These are phyloP conservation scores for Sciurus niger DNA, from an alignment of 2,113 vertebrate species.

Conservation along the genomic window DNA sequence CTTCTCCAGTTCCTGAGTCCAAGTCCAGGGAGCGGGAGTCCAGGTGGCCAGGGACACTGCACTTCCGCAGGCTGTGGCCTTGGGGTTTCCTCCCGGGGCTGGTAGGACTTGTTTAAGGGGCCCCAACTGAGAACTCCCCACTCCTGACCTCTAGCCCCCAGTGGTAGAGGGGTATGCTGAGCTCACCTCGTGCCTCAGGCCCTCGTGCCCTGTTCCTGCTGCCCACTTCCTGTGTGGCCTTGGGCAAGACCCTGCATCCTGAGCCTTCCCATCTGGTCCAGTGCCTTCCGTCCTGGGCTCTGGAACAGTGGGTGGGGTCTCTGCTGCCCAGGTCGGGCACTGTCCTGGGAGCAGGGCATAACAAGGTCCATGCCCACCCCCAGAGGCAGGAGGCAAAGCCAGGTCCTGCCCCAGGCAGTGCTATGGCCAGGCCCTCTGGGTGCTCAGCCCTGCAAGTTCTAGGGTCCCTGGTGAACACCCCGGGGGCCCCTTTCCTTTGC, in stretches of 20 bases:
- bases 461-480: background rate
- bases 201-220: background rate
- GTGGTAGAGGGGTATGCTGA: background rate
- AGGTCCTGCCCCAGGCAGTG: background rate
- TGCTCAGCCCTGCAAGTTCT: rapidly evolving
- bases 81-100: background rate
- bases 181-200: background rate
- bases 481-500: background rate
- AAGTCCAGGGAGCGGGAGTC: background rate
- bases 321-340: background rate
- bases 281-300: background rate
- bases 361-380: background rate
- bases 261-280: background rate
- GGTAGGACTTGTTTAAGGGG: too few relatives aligned
- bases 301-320: background rate
- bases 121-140: rapidly evolving
- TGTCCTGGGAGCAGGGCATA: background rate
- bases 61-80: rapidly evolving
- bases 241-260: background rate
- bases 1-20: background rate
- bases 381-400: too few relatives aligned
- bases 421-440: background rate
- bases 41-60: rapidly evolving
- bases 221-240: background rate
- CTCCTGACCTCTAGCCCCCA: background rate